Conservation (phyloP, 2,797 vertebrate genomes). For the Rhabdophis nuchalis region DNA sequence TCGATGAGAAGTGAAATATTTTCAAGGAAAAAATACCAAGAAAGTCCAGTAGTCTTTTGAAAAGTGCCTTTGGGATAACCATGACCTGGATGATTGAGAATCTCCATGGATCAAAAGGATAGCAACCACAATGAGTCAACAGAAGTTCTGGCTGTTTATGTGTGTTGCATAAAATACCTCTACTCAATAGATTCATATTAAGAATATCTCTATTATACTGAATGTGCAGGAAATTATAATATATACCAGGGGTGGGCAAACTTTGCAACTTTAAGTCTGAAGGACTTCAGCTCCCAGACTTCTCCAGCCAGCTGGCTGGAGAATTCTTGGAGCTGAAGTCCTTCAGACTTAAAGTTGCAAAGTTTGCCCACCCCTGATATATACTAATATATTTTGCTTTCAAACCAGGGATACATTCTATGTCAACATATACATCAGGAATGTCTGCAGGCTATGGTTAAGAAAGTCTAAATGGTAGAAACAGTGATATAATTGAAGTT, state of each 20-base stretch:
- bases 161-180: not conserved
- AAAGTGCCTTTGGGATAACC: not conserved
- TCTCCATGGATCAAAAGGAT: not conserved
- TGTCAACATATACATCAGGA: not conserved
- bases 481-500: not conserved
- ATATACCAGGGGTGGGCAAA: too few species aligned
- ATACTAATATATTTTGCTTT: not conserved
- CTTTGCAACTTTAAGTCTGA: too few species aligned
- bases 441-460: not conserved
- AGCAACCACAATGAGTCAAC: not conserved
- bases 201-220: not conserved
- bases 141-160: not conserved
- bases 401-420: not conserved
- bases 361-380: too few species aligned
- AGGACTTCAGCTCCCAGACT: too few species aligned
- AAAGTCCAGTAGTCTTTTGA: not conserved
- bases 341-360: too few species aligned
- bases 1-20: not conserved
- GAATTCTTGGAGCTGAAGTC: too few species aligned
- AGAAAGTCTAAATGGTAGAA: not conserved
- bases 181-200: not conserved
- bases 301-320: too few species aligned
- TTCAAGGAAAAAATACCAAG: not conserved
- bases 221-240: not conserved
- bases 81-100: not conserved